phyloP scores from a whole-genome alignment of 2,888 invertebrate genomes.

The Anoncus sp. region DNA sequence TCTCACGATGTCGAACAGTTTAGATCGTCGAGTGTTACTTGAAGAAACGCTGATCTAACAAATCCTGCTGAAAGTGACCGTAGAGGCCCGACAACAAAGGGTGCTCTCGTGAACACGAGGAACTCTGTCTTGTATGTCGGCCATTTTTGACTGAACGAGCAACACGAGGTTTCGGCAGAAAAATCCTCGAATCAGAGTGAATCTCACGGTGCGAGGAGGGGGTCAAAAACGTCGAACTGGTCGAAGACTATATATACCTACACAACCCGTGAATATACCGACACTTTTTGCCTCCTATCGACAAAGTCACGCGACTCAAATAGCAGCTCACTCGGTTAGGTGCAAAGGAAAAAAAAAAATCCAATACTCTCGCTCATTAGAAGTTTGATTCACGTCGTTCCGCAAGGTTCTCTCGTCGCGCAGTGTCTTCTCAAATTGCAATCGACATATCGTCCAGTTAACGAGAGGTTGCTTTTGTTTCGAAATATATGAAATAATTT shows the following conservation, averaged over 20 bases:
- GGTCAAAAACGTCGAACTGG: background rate
- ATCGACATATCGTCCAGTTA: too few species aligned
- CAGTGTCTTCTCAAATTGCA: background rate
- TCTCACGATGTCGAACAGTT: background rate
- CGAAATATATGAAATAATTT: too few species aligned
- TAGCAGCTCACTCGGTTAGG: background rate
- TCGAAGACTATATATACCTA: background rate
- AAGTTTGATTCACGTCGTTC: slow-evolving; percentile 50
- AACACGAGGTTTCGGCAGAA: too few species aligned
- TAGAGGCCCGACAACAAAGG: too few species aligned
- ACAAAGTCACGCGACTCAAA: slow-evolving; percentile 24
- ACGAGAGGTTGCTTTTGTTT: too few species aligned
- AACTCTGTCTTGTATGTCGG: too few species aligned
- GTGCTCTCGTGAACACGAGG: background rate
- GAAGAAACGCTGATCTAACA: too few species aligned
- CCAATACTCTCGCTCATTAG: slow-evolving; percentile 25
- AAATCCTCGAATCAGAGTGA: background rate
- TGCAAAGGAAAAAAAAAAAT: slow-evolving; percentile 5
- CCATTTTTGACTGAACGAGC: too few species aligned
- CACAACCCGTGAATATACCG: background rate
- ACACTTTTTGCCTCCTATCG: slow-evolving; percentile 35
- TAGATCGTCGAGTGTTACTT: too few species aligned
- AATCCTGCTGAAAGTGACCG: too few species aligned
- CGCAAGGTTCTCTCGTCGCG: slow-evolving; percentile 9
- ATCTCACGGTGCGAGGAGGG: background rate